phyloP scores from a whole-genome alignment of 2,797 vertebrate genomes.

The Poliocrania exsul region DNA sequence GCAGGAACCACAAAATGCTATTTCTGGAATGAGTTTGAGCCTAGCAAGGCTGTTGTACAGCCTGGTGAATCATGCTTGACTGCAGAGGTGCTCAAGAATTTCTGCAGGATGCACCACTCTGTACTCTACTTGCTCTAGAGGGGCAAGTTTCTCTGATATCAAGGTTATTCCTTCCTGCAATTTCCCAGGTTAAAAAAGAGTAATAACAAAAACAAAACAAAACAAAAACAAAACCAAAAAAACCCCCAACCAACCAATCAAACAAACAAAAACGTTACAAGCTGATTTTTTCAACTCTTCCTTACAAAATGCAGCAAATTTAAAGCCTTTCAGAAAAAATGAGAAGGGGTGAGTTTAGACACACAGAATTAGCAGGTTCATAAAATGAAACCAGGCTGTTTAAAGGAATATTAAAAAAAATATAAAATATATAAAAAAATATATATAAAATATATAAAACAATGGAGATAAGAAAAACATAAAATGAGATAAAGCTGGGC shows the following conservation, averaged over 20 bases:
- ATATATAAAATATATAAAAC: too few relatives aligned
- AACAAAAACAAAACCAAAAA: too few relatives aligned
- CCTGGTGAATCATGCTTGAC: not conserved
- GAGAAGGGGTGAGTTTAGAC: not conserved
- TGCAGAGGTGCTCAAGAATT: not conserved
- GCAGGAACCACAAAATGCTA: not conserved
- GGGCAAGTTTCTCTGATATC: not conserved
- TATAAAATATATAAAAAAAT: too few relatives aligned
- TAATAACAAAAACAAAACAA: not conserved
- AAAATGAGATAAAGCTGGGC: not conserved
- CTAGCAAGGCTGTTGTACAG: not conserved
- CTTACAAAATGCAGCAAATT: not conserved
- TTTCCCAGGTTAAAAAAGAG: not conserved
- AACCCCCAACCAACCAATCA: rapidly evolving
- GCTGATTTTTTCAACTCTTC: not conserved
- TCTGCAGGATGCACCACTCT: not conserved
- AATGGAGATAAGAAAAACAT: not conserved
- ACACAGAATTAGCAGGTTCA: not conserved
- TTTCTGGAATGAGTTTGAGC: not conserved
- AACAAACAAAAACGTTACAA: not conserved
- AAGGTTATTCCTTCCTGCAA: not conserved
- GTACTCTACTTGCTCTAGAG: not conserved
- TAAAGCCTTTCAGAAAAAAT: not conserved
- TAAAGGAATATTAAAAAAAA: not conserved
- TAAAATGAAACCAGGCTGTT: not conserved